These are phyloP conservation scores for Arctia plantaginis DNA, from an alignment of 2,888 invertebrate species.

Conservation along the genomic window DNA sequence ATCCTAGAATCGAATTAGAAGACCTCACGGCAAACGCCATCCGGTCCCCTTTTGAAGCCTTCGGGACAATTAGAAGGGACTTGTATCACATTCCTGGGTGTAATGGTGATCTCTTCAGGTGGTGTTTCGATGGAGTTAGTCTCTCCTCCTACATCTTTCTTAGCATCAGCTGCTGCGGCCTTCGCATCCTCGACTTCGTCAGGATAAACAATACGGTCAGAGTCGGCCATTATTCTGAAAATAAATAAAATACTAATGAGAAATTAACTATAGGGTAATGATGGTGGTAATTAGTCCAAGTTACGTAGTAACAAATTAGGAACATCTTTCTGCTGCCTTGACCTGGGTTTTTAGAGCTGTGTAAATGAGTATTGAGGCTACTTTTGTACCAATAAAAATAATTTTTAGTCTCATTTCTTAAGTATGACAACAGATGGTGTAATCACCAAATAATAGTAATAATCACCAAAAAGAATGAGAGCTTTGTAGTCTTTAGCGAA, in stretches of 20 bases:
- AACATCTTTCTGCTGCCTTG: background rate
- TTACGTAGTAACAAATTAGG: background rate
- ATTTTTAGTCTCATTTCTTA: background rate
- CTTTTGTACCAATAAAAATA: background rate
- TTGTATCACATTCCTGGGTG: constrained; percentile 68
- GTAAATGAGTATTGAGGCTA: background rate
- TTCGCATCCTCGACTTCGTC: constrained; percentile 71
- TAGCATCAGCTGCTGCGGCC: constrained; percentile 50
- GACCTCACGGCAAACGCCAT: constrained; percentile 67
- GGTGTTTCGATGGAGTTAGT: constrained; percentile 59
- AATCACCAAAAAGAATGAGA: background rate
- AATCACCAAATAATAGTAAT: background rate
- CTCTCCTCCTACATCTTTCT: constrained; percentile 53
- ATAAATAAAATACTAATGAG: background rate
- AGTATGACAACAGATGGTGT: background rate
- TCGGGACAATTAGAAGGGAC: constrained; percentile 64
- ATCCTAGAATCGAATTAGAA: constrained; percentile 39
- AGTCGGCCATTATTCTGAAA: constrained; percentile 70
- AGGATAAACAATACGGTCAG: constrained; percentile 68
- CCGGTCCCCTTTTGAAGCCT: constrained; percentile 60
- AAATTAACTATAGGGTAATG: background rate
- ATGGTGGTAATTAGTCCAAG: background rate
- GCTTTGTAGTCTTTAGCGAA: background rate
- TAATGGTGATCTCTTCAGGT: constrained; percentile 34
- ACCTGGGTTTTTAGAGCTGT: background rate